Evolutionary conservation across 2,888 invertebrate species (phyloP).

Genomic region (Macrophya annulata): DNA sequence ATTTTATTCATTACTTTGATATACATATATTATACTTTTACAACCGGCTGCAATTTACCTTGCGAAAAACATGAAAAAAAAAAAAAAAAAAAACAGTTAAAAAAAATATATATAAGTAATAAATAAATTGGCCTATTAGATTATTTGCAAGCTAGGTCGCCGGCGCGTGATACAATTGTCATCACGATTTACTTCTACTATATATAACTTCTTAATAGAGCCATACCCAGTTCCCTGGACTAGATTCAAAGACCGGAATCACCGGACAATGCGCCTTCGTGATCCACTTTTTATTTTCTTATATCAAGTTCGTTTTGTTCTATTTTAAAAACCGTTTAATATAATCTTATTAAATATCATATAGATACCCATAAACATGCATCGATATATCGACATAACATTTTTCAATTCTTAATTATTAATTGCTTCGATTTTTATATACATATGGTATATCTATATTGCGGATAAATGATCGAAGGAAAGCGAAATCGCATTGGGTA

Average conservation of each 20-base stretch:
- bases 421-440: background rate
- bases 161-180: constrained; percentile 20
- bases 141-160: constrained; percentile 5
- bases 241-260: constrained; percentile 55
- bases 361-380: background rate
- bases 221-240: constrained; percentile 42
- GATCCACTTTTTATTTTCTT: constrained; percentile 49
- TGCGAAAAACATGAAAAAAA: background rate
- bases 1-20: background rate
- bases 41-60: background rate
- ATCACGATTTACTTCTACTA: background rate
- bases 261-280: constrained; percentile 49
- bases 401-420: background rate
- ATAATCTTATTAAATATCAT: background rate
- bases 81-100: background rate
- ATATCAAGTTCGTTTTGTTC: constrained; percentile 12
- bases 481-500: constrained; percentile 1
- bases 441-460: background rate
- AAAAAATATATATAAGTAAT: background rate
- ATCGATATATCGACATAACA: background rate
- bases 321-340: background rate
- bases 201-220: constrained; percentile 25
- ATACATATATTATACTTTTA: background rate
- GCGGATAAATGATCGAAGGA: background rate
- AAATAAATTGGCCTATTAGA: constrained; percentile 5